These are phyloP conservation scores for Pachypanchax playfairii DNA, from an alignment of 2,113 vertebrate species.

Conservation along the genomic window DNA sequence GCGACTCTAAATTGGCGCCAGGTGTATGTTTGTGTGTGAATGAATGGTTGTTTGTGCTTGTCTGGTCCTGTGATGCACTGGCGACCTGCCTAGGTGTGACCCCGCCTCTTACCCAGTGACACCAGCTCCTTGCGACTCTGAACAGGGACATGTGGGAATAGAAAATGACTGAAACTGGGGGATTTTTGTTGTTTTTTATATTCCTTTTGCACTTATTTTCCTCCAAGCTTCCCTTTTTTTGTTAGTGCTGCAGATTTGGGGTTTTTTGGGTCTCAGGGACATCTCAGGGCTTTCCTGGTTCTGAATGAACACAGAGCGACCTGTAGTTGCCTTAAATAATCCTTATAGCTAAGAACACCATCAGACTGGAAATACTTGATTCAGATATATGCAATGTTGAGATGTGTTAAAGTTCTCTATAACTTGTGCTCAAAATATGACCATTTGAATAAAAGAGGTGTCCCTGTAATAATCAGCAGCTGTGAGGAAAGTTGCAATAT, in stretches of 20 bases:
- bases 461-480: no score
- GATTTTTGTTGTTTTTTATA: no score
- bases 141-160: no score
- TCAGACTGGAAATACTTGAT: slow-evolving; percentile 27
- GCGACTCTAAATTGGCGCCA: no score
- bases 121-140: no score
- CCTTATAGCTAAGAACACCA: neutral
- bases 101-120: no score
- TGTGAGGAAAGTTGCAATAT: neutral
- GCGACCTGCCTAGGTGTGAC: no score
- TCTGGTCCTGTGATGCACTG: no score
- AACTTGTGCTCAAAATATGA: neutral
- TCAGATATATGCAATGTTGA: slow-evolving; percentile 39
- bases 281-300: neutral
- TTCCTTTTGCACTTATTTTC: neutral
- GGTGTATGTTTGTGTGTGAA: no score
- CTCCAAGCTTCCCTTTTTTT: neutral
- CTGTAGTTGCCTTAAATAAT: slow-evolving; percentile 44
- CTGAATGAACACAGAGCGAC: neutral
- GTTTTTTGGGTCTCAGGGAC: slow-evolving; percentile 55
- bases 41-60: no score
- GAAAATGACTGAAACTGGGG: no score
- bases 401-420: neutral
- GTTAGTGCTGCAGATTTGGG: neutral
- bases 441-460: no score